phyloP scores from a whole-genome alignment of 1,140 invertebrate genomes.

The Samia ricini region DNA sequence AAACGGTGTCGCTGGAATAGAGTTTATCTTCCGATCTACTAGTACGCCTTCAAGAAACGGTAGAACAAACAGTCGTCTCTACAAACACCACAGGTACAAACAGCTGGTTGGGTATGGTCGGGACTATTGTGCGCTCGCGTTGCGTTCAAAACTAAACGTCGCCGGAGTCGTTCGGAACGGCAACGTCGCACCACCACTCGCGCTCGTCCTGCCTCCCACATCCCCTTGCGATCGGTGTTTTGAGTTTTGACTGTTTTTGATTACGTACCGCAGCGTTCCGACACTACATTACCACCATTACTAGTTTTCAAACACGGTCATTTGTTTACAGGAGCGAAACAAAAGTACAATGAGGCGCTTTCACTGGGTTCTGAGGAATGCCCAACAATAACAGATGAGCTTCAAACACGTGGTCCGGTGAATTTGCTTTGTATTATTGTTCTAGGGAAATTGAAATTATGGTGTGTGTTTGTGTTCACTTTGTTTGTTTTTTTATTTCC shows the following conservation, averaged over 20 bases:
- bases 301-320: background rate
- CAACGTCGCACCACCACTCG: conserved; percentile 32
- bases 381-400: conserved; percentile 48
- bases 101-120: conserved; percentile 27
- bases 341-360: conserved; percentile 43
- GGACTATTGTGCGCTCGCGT: conserved; percentile 30
- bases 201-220: conserved; percentile 11
- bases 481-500: conserved; percentile 9
- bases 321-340: conserved; percentile 32
- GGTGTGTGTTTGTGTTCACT: conserved; percentile 15
- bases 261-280: background rate
- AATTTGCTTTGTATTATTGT: conserved; percentile 6
- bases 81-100: conserved; percentile 37
- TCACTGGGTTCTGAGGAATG: conserved; percentile 41
- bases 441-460: background rate
- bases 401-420: conserved; percentile 19
- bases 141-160: conserved; percentile 3
- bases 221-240: background rate
- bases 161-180: conserved; percentile 24
- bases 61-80: conserved; percentile 18
- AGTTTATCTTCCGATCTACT: conserved; percentile 2
- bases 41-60: background rate
- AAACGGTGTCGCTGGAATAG: background rate
- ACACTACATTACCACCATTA: conserved; percentile 2
- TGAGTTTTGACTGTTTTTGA: conserved; percentile 5